Evolutionary conservation across 2,888 invertebrate species (phyloP), one percentile per base, ranked within the genome.

Genomic region (Drosophila atroscutellata): DNA sequence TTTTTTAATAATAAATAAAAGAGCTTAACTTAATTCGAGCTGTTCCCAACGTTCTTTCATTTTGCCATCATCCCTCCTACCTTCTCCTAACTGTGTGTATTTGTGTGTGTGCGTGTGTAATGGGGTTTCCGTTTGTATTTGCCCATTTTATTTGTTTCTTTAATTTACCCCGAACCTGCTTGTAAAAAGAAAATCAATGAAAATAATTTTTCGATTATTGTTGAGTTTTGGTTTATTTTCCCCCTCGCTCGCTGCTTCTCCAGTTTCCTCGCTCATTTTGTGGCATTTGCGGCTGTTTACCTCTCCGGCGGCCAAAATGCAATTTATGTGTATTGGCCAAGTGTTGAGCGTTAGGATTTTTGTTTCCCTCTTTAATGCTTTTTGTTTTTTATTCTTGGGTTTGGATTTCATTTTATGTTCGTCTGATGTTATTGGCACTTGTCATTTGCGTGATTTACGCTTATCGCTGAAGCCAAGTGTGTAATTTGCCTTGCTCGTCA

Each of bases 1-100:
- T 89, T 89, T 89, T 90, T 90, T 90, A 89, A 90, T 89, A 89
- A 89, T 89, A 89, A 90, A 90, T 89, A 89, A 87, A 88, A 90
- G 86, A 80, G 89, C 90, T 90, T 90, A 88, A 77, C 85, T 89
- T 89, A 89, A 89, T 89, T 85, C 82, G 81, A 75, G 75, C 75
- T 81, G 75, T 77, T 81, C 80, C 72, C 83, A 83, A 73, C 63
- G 83, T 73, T 68, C 54, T 50, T 52, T 47, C 60, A 32, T 28
- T 30, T 66, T 30, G 8, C 47, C 50, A n/a, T 28, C 54, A 49
- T 34, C n/a, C 9, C 34, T 18, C 24, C 26, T 2, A 32, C 24
- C 20, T 30, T 18, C 39, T 18, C 11, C 5, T 9, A 0, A 13
- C 18, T 45, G 13, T 20, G 20, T 42, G 20, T 37, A 26, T 24